Evolutionary conservation across 2,797 vertebrate genomes (phyloP).

Genomic region (Peromyscus melanophrys): DNA sequence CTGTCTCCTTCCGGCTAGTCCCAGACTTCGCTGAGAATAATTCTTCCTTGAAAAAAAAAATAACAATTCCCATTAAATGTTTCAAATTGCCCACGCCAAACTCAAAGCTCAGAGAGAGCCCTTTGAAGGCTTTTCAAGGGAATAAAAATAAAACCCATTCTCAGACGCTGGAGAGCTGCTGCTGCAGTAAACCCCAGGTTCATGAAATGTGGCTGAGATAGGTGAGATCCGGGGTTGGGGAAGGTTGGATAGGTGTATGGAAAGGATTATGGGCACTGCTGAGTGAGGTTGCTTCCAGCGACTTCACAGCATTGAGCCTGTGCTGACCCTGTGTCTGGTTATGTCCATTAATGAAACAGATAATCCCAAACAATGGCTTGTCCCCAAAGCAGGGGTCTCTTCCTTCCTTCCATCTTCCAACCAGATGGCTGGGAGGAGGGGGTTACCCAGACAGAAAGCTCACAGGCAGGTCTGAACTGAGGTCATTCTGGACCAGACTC

Average conservation of each 20-base stretch:
- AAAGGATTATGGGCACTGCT: not conserved
- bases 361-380: not conserved
- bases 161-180: slow-evolving; percentile 20
- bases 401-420: not conserved
- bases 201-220: not conserved
- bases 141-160: slow-evolving; percentile 80
- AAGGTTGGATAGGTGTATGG: not conserved
- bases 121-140: slow-evolving; percentile 82
- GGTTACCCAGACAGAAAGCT: not conserved
- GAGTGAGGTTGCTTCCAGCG: not conserved
- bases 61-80: slow-evolving; percentile 79
- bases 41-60: slow-evolving; percentile 73
- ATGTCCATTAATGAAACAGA: not conserved
- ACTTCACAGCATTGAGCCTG: fast-evolving
- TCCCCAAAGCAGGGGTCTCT: fast-evolving
- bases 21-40: slow-evolving; percentile 85
- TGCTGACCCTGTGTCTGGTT: not conserved
- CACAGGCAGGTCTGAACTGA: not conserved
- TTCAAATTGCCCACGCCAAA: slow-evolving; percentile 68
- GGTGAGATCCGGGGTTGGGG: not conserved
- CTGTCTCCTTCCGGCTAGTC: slow-evolving; percentile 87
- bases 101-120: slow-evolving; percentile 78
- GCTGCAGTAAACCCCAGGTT: slow-evolving; percentile 60
- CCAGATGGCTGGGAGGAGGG: not conserved
- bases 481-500: not conserved